Percentiles rank a stretch among this genome's conserved stretches.
phyloP scores from a whole-genome alignment of 2,797 vertebrate species.

The Ptychobarbus kaznakovi region DNA sequence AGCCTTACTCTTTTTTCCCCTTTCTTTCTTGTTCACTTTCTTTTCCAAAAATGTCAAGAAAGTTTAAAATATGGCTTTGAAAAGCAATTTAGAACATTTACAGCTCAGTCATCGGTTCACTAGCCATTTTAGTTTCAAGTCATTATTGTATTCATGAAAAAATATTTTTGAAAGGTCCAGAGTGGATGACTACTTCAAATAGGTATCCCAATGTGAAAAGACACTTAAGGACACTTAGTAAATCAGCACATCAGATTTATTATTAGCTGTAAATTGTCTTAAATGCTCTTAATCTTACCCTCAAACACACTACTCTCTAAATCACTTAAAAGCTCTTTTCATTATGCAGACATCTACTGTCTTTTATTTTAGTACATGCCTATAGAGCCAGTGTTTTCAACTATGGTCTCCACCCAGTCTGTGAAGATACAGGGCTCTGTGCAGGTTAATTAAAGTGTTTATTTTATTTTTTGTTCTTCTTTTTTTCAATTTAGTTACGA shows the following conservation, averaged over 20 bases:
- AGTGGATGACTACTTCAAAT: slow-evolving; percentile 6
- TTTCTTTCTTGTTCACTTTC: not conserved
- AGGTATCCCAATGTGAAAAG: not conserved
- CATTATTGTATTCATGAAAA: not conserved
- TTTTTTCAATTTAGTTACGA: not conserved
- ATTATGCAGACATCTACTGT: not conserved
- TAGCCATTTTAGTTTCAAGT: not conserved
- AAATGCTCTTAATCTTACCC: slow-evolving; percentile 14
- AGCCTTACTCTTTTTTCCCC: not conserved
- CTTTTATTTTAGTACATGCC: not conserved
- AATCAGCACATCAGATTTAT: slow-evolving; percentile 21
- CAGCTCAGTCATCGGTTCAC: not conserved
- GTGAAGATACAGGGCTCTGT: not conserved
- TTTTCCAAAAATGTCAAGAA: not conserved
- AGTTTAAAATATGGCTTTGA: not conserved
- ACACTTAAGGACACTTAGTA: slow-evolving; percentile 15
- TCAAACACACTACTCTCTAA: slow-evolving; percentile 15
- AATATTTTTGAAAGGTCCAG: slow-evolving; percentile 13
- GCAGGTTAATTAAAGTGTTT: not conserved
- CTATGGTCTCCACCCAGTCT: not conserved
- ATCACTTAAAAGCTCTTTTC: not conserved
- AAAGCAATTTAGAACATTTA: slow-evolving; percentile 21
- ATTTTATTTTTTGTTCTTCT: not conserved
- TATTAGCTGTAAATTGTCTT: slow-evolving; percentile 2
- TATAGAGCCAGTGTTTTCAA: not conserved